Evolutionary conservation across 2,888 invertebrate genomes (phyloP), one percentile per base, ranked within the genome.

Genomic region (Epistrophe grossulariae): DNA sequence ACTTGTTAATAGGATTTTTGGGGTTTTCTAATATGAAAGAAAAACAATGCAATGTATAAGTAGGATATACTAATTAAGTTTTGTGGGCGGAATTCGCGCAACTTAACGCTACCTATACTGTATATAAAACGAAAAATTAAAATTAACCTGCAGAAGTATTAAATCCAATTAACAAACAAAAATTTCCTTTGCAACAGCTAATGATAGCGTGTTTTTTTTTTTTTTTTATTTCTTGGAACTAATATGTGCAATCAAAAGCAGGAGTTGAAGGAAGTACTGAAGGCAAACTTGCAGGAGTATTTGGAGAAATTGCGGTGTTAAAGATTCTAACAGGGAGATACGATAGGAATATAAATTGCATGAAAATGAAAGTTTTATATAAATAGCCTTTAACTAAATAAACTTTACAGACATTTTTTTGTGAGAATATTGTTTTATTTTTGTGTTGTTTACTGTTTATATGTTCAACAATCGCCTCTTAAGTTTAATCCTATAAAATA

Each of bases 1-100:
- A 74, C 45, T 76, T 84, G 72, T 60, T 77, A 81, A 77, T 84
- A 72, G 72, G 77, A 70, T 78, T 78, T 82, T 84, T 66, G 17
- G 11, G 48, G 13, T 40, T 52, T 55, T 57, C 40, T 70, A 80
- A 38, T 73, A 45, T n/a, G 48, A 85, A 74, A 74, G 59, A 83
- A 83, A 70, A 68, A 72, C 17, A 72, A 76, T 87, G 76, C 83
- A 77, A n/a, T 66, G 31, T 7, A n/a, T 28, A 28, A 6, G 79
- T 72, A 40, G 40, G 31, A 31, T 35, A 35, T 19, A 55, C 78
- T 79, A 85, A 85, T 82, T 74, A 85, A 82, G 78, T 82, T 73
- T 78, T 74, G 40, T 74, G 62, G 43, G 59, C 31, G 45, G 24
- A 11, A 28, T 55, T 55, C 5, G 24, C 5, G 24, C n/a, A 55